phyloP scores from a whole-genome alignment of 2,888 invertebrate species.

The Drepana falcataria region DNA sequence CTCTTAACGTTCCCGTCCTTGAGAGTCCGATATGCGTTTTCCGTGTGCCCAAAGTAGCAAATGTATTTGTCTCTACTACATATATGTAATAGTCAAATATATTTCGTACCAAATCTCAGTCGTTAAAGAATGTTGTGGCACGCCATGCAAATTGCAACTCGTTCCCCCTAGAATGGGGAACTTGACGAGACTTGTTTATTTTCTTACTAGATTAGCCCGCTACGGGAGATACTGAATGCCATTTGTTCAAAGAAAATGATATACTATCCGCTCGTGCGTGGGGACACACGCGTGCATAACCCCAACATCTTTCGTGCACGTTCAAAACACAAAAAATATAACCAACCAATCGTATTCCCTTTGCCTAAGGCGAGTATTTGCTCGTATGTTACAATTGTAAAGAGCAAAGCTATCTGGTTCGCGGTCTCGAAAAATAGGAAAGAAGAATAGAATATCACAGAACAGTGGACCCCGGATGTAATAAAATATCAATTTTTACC shows the following conservation, averaged over 20 bases:
- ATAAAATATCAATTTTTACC: constrained; percentile 76
- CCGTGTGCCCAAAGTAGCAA: too few species aligned
- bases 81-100: too few species aligned
- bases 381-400: constrained; percentile 10
- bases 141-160: constrained; percentile 34
- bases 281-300: constrained; percentile 47
- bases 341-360: constrained; percentile 14
- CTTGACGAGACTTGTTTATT: constrained; percentile 53
- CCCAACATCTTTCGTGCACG: constrained; percentile 26
- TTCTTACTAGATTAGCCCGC: constrained; percentile 66
- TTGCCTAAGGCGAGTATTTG: constrained; percentile 23
- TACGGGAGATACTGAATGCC: constrained; percentile 54
- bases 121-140: neutral
- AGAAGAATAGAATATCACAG: constrained; percentile 69
- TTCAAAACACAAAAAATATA: constrained; percentile 9
- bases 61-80: too few species aligned
- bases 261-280: constrained; percentile 69
- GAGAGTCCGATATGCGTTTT: too few species aligned
- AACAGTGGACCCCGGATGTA: constrained; percentile 67
- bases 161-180: constrained; percentile 34
- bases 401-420: constrained; percentile 5
- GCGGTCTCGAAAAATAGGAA: constrained; percentile 40
- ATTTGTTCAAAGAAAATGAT: constrained; percentile 74
- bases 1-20: too few species aligned
- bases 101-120: neutral